Evolutionary conservation across 2,113 vertebrate species (phyloP).

Genomic region (Meriones unguiculatus): DNA sequence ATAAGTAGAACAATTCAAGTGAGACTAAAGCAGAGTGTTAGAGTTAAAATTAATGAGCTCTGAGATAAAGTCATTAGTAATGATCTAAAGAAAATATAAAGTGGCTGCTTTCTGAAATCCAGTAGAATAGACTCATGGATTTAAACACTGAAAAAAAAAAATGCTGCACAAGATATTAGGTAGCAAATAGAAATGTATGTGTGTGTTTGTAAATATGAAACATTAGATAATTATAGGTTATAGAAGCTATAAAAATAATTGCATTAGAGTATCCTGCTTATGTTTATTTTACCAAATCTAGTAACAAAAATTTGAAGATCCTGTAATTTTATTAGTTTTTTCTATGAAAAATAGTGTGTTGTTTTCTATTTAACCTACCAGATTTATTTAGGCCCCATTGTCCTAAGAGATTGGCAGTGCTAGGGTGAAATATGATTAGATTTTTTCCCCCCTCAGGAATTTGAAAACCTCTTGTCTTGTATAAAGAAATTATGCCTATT

Average conservation of each 20-base stretch:
- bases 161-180: slow-evolving; percentile 48
- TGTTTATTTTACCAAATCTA: slow-evolving; percentile 54
- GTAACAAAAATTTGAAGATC: slow-evolving; percentile 43
- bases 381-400: slow-evolving; percentile 48
- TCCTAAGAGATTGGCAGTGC: slow-evolving; percentile 52
- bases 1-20: slow-evolving; percentile 72
- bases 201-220: slow-evolving; percentile 2
- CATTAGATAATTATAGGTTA: slow-evolving; percentile 48
- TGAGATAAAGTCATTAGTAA: slow-evolving; percentile 67
- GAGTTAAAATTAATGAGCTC: slow-evolving; percentile 72
- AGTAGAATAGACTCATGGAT: slow-evolving; percentile 39
- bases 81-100: slow-evolving; percentile 58
- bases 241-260: slow-evolving; percentile 51
- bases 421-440: slow-evolving; percentile 65
- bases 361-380: slow-evolving; percentile 57
- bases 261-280: slow-evolving; percentile 22
- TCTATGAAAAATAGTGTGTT: slow-evolving; percentile 52
- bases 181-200: slow-evolving; percentile 43
- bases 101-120: slow-evolving; percentile 63
- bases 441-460: slow-evolving; percentile 50
- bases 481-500: slow-evolving; percentile 60
- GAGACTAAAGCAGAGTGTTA: slow-evolving; percentile 63
- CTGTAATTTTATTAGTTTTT: slow-evolving; percentile 36
- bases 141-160: slow-evolving; percentile 54
- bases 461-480: slow-evolving; percentile 63